Percentiles rank a stretch among this genome's conserved stretches.
Evolutionary conservation across 2,113 vertebrate genomes (phyloP).

Genomic region (Himantopus leucocephalus): DNA sequence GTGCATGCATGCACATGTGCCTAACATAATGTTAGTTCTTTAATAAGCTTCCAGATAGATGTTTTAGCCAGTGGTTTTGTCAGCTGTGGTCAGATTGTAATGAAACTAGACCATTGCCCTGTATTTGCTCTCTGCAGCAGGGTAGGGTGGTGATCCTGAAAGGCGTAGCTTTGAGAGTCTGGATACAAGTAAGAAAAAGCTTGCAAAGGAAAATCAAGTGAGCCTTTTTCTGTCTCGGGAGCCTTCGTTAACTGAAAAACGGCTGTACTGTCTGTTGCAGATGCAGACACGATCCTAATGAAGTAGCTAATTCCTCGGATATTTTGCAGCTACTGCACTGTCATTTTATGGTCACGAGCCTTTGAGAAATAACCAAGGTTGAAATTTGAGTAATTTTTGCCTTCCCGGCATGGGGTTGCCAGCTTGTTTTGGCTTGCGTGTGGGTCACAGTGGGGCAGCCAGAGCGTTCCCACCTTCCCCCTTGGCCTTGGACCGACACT

Average conservation of each 20-base stretch:
- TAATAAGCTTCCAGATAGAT: neutral
- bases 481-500: neutral
- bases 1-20: neutral
- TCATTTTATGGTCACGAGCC: neutral
- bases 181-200: neutral
- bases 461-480: neutral
- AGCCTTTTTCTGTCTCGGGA: neutral
- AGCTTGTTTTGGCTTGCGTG: neutral
- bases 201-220: neutral
- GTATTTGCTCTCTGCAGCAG: neutral
- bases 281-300: neutral
- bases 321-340: neutral
- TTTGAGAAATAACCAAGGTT: neutral
- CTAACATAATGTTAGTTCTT: neutral
- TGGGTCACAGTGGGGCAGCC: neutral
- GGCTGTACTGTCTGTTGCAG: neutral
- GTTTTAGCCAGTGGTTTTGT: neutral
- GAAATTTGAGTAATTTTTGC: neutral
- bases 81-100: neutral
- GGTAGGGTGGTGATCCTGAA: neutral
- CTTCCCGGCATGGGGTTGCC: neutral
- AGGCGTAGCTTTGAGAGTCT: neutral
- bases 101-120: neutral
- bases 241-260: neutral
- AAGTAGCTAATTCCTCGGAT: neutral